Base-by-base conservation (phyloP, 2,888 invertebrate genomes). In the Drosophila histrio region DNA sequence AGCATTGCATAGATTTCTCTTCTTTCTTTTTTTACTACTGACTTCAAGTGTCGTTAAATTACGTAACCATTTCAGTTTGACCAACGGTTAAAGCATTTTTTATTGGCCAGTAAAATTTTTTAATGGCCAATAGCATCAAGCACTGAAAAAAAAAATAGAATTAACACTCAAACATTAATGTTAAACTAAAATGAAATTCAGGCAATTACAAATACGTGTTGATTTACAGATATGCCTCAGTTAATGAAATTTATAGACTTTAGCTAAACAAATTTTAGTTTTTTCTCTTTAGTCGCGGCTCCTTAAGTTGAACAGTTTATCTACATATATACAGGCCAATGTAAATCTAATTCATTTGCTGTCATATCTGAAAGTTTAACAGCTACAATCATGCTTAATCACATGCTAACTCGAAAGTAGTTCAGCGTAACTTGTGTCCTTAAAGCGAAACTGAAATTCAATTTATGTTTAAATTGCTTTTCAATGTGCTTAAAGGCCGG, bases 1-100 rank as follows among this genome's bases (percentile, higher is more conserved):
- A 36, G 34, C 19, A 15, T 34, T 13, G 21, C 43, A 52, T 44
- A 21, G 39, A 54, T 50, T 58, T 64, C 30, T 39, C 17, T 11
- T 19, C 8, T n/a, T 38, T 7, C 7, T 22, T 15, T 47, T 21
- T 39, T 28, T 13, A 21, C 19, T 26, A 39, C 19, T 39, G 32
- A 50, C 30, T 60, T 72, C 36, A 53, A 56, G 54, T 76, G 47
- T 56, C 57, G 47, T 61, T 36, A 73, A 72, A 61, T 54, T 52
- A 41, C 54, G 46, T 30, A 41, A 47, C 41, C 56, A 56, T 52
- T 66, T 44, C 28, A 36, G 69, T 36, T 34, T 22, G 54, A 38
- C 50, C 61, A 69, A 53, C 30, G 36, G 19, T 56, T 68, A 57
- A 26, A 34, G 50, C 50, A n/a, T 17, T 19, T 28, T 60, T 73